These are phyloP conservation scores for Branchinecta lynchi DNA, from an alignment of 1,140 invertebrate species.

Conservation along the genomic window DNA sequence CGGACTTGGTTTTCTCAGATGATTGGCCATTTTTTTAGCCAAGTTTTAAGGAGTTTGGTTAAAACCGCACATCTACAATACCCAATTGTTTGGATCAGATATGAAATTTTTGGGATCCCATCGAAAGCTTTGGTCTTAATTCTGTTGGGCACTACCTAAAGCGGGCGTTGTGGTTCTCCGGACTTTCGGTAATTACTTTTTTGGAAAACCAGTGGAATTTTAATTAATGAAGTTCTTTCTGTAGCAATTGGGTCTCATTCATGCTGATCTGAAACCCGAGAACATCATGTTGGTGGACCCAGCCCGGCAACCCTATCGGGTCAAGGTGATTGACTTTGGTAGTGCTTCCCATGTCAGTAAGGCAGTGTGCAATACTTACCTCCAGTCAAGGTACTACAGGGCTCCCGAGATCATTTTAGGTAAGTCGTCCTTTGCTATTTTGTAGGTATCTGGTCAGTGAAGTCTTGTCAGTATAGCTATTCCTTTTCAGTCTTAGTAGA, in stretches of 20 bases:
- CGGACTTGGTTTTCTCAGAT: too few relatives aligned
- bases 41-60: too few relatives aligned
- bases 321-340: conserved; percentile 99
- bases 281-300: conserved; percentile 99
- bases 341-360: conserved; percentile 98
- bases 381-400: conserved; percentile 96
- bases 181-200: neutral
- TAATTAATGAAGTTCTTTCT: conserved; percentile 3
- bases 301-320: conserved; percentile 84
- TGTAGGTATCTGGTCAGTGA: too few relatives aligned
- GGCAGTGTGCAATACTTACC: conserved; percentile 96
- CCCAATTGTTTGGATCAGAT: too few relatives aligned
- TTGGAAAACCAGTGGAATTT: neutral
- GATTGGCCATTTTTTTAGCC: too few relatives aligned
- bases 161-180: neutral
- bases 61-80: too few relatives aligned
- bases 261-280: conserved; percentile 98
- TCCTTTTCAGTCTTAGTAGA: too few relatives aligned
- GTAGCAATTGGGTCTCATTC: conserved; percentile 92
- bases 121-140: too few relatives aligned
- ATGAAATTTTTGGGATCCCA: too few relatives aligned
- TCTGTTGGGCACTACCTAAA: too few relatives aligned
- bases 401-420: conserved; percentile 98
- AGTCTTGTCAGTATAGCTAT: too few relatives aligned
- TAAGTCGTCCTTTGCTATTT: conserved; percentile 16